A percentile compares a stretch with the other conserved stretches of the same genome.
Conservation (phyloP, 2,797 vertebrate species). For the Crossoptilon crossoptilon region DNA sequence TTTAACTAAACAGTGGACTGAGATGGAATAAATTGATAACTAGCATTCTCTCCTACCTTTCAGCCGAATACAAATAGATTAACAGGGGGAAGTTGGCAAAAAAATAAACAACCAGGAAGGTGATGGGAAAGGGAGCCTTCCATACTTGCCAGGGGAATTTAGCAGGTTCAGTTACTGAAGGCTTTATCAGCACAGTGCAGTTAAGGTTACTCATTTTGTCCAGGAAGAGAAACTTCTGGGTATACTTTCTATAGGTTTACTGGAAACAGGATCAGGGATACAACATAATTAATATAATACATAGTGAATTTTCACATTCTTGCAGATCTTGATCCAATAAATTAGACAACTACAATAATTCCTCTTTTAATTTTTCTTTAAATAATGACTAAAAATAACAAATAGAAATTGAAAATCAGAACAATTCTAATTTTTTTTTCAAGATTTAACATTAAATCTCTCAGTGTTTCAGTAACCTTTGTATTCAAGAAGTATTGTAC, state of each 20-base stretch:
- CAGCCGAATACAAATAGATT: neutral
- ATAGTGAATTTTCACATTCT: neutral
- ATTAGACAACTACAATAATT: neutral
- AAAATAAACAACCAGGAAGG: neutral
- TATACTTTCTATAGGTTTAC: neutral
- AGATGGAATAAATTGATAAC: neutral
- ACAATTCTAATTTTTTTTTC: neutral
- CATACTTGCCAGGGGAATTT: neutral
- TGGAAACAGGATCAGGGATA: neutral
- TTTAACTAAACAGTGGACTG: neutral
- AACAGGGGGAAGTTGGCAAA: neutral
- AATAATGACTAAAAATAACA: neutral
- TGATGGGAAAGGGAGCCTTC: neutral
- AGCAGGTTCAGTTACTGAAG: neutral
- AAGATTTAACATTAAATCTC: neutral
- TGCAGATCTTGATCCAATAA: neutral
- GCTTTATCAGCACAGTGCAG: neutral
- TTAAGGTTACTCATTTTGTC: neutral
- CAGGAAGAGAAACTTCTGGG: neutral
- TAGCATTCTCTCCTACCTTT: neutral
- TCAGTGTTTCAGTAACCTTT: neutral
- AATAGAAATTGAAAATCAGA: neutral
- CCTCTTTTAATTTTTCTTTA: neutral
- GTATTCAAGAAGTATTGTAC: neutral
- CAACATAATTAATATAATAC: constrained; percentile 24